Conservation (phyloP, 2,113 vertebrate genomes). For the Leucosticte australis region DNA sequence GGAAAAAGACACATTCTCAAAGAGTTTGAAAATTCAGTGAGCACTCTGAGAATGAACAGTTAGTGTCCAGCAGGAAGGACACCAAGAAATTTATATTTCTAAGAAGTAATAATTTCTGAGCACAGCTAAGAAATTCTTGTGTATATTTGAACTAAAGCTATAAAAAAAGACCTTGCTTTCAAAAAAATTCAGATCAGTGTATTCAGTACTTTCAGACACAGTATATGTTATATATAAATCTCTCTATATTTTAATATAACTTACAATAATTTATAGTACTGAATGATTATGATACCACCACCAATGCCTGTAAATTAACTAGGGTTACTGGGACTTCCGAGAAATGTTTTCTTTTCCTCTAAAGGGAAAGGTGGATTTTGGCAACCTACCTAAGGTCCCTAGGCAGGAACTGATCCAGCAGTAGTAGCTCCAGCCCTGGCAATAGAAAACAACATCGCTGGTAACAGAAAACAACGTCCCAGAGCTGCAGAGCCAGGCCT, state of each 20-base stretch:
- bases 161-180: background rate
- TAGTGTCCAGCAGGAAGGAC: background rate
- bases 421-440: background rate
- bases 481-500: background rate
- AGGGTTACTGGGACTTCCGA: background rate
- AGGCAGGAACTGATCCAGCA: background rate
- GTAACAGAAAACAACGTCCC: too few species aligned
- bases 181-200: background rate
- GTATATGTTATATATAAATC: background rate
- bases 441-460: too few species aligned
- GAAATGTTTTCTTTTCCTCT: background rate
- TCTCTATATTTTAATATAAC: background rate
- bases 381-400: background rate
- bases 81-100: too few species aligned
- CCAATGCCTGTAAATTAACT: rapidly evolving
- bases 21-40: background rate
- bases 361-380: background rate
- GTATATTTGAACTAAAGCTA: background rate
- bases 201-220: background rate
- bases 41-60: background rate
- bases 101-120: background rate
- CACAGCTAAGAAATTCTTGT: too few species aligned
- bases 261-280: background rate
- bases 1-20: background rate
- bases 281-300: background rate